Conservation (phyloP, 2,888 invertebrate genomes). For the Oxycera nigricornis region DNA sequence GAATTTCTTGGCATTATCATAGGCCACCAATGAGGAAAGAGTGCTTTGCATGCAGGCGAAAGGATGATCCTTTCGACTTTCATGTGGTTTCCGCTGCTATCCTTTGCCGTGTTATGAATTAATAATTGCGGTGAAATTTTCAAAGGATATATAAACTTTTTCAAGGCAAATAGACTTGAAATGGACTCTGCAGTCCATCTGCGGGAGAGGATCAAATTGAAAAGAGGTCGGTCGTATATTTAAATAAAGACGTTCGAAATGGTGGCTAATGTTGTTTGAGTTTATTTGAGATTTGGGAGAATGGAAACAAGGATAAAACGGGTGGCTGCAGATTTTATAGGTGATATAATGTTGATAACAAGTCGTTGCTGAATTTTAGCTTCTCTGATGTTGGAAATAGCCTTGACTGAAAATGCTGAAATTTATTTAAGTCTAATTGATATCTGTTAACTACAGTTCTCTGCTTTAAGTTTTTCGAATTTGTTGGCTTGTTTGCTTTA, state of each 20-base stretch:
- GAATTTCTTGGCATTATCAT: neutral
- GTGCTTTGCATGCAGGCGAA: neutral
- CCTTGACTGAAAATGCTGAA: too few species aligned
- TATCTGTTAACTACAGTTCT: too few species aligned
- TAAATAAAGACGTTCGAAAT: conserved; percentile 24
- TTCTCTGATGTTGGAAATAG: too few species aligned
- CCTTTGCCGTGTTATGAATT: conserved; percentile 33
- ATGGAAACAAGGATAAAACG: too few species aligned
- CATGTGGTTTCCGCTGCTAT: neutral
- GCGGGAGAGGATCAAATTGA: conserved; percentile 22
- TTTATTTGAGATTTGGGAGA: neutral
- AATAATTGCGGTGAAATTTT: conserved; percentile 36
- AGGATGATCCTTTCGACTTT: neutral
- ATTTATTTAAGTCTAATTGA: too few species aligned
- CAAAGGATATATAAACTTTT: conserved; percentile 34
- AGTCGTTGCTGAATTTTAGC: too few species aligned
- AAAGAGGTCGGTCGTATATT: conserved; percentile 20
- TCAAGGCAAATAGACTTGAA: conserved; percentile 26
- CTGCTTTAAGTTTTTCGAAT: too few species aligned
- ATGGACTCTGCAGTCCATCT: neutral
- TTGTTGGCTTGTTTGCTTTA: too few species aligned
- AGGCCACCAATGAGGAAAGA: neutral
- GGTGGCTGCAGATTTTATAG: too few species aligned
- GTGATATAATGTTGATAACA: too few species aligned
- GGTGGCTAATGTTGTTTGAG: conserved; percentile 8